Base-by-base conservation (phyloP, 1,140 invertebrate species). In the Atta colombica region DNA sequence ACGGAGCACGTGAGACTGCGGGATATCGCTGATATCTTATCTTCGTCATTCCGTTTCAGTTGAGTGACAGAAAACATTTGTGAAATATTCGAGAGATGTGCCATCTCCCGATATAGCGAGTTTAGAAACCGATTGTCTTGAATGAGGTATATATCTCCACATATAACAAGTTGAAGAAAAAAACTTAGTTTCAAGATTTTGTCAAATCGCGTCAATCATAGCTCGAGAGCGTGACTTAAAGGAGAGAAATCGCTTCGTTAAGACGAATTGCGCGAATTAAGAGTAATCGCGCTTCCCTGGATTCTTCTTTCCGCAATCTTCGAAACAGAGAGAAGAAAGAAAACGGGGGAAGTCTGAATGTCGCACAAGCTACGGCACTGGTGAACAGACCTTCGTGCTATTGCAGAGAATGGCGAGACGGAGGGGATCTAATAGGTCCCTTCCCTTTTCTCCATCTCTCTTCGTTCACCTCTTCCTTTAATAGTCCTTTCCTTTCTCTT, bases 341-440 rank as follows among this genome's bases (percentile, higher is more conserved):
- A 53, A 55, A 72, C 0, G 39, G 49, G 25, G 16, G 16, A 3
- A 31, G 71, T 16, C 14, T 16, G 51, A 75, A 74, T 39, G 77
- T 75, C 49, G 53, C 49, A 28, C 65, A 60, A 71, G 78, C 55
- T 84, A 84, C 80, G 55, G 80, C 80, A 74, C 80, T 75, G 82
- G 87, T 39, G 82, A 88, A 58, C 75, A 74, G 55, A 84, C 69
- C 75, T 80, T 69, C 45, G 35, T 53, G 31, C 49, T 61, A 77
- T 78, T 66, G 86, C 69, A 60, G 89, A 77, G 68, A 58, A 87
- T 81, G 51, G 65, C 16, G 86, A 86, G 61, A 51, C 69, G 55
- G 61, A 81, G 69, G 81, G 78, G 81, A 88, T 71, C 88, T 93
- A 92, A 93, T 92, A 86, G 85, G 86, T 63, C 88, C 88, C 88